These are phyloP conservation scores for Drosophila baimaii DNA, from an alignment of 1,140 invertebrate species.

Conservation along the genomic window DNA sequence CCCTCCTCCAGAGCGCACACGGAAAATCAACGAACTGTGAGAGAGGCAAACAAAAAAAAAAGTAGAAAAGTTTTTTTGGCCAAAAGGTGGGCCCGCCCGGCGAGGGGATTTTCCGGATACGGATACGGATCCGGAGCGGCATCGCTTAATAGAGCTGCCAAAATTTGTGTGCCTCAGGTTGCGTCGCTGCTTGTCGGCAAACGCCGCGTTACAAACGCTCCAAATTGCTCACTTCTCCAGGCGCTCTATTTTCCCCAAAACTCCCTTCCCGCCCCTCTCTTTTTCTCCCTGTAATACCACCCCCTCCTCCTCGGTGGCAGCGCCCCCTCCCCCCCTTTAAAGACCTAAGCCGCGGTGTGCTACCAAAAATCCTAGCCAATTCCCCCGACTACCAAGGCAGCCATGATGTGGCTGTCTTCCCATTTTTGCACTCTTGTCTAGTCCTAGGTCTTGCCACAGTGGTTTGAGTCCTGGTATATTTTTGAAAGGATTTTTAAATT, in stretches of 20 bases:
- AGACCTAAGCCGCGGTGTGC: conserved; percentile 17
- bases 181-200: conserved; percentile 60
- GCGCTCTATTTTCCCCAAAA: conserved; percentile 7
- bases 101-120: conserved; percentile 34
- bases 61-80: conserved; percentile 16
- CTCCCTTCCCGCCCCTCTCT: too few relatives aligned
- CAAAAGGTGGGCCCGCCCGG: conserved; percentile 25
- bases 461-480: background rate
- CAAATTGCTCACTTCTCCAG: conserved; percentile 60
- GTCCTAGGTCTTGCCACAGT: conserved; percentile 31
- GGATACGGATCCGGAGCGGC: conserved; percentile 44
- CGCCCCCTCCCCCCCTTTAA: conserved; percentile 1
- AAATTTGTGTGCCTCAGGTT: conserved; percentile 71
- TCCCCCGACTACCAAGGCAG: conserved; percentile 62
- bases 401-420: conserved; percentile 51
- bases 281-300: background rate
- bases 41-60: conserved; percentile 45
- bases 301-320: background rate
- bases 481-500: background rate
- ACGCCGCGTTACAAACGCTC: conserved; percentile 68
- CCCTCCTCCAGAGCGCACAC: background rate
- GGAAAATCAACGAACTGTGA: conserved; percentile 36
- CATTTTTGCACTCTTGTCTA: conserved; percentile 47
- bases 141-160: conserved; percentile 79
- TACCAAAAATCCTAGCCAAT: conserved; percentile 65